Evolutionary conservation across 1,140 invertebrate genomes (phyloP).

Genomic region (Ladona fulva): DNA sequence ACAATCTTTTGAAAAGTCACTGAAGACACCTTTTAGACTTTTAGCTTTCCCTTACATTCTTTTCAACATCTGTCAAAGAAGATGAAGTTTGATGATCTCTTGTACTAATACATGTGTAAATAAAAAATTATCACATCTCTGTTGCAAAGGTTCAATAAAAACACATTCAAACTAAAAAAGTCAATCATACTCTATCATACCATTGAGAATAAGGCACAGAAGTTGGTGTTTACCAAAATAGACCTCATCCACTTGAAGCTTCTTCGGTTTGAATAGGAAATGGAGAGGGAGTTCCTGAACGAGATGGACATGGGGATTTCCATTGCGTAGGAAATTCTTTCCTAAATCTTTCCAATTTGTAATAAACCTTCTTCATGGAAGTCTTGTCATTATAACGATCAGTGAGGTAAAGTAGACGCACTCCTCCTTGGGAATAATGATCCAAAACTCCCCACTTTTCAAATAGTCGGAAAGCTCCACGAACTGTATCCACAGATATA

Average conservation of each 20-base stretch:
- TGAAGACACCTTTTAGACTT: no score
- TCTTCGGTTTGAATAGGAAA: background rate
- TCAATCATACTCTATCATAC: background rate
- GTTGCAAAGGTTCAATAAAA: no score
- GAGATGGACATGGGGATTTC: background rate
- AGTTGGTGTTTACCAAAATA: background rate
- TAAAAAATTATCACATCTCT: no score
- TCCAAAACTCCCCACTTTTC: background rate
- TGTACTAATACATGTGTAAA: no score
- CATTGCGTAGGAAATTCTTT: background rate
- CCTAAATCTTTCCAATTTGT: background rate
- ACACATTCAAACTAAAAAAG: no score
- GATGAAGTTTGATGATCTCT: no score
- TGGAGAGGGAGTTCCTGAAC: background rate
- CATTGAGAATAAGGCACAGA: background rate
- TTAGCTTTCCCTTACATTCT: no score
- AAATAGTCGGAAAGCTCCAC: background rate
- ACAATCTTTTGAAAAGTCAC: no score
- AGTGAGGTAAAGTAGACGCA: background rate
- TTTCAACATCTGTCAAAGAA: no score
- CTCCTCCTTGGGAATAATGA: background rate
- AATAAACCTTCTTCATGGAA: background rate
- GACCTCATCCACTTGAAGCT: background rate
- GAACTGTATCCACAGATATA: background rate
- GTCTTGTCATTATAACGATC: background rate